These are phyloP conservation scores for Enteromius afrohamiltoni DNA, from an alignment of 2,797 vertebrate genomes.

Conservation along the genomic window DNA sequence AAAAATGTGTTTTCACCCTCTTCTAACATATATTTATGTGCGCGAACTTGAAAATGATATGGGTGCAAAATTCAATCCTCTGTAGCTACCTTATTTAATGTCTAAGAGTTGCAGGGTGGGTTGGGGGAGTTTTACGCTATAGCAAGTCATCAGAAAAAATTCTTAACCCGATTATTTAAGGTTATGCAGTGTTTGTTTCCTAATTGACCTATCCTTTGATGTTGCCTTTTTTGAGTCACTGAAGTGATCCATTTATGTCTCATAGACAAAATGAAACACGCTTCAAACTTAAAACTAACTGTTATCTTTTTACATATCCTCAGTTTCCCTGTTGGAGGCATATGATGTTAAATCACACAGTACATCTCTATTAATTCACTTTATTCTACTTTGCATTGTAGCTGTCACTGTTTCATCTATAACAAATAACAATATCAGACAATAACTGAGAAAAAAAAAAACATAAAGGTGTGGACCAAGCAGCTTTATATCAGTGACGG, in stretches of 20 bases:
- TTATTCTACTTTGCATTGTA: background rate
- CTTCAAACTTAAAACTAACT: background rate
- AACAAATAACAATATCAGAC: background rate
- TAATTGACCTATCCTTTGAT: background rate
- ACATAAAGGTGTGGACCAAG: slow-evolving; percentile 56
- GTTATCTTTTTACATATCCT: background rate
- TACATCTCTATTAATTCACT: background rate
- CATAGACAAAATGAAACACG: background rate
- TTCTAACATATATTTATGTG: background rate
- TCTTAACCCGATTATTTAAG: background rate
- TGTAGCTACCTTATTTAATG: background rate
- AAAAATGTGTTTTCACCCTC: background rate
- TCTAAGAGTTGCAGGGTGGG: background rate
- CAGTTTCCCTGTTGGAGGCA: background rate
- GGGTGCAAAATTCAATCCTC: background rate
- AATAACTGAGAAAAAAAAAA: slow-evolving; percentile 17
- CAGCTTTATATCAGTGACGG: slow-evolving; percentile 57
- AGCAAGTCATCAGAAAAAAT: background rate
- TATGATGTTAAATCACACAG: background rate
- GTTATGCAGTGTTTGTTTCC: background rate
- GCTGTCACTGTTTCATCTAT: background rate
- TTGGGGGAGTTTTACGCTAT: background rate
- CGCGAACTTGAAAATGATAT: background rate
- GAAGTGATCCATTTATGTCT: background rate
- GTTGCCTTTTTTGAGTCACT: background rate